Base-by-base conservation (phyloP, 2,797 vertebrate species). In the Fundulus diaphanus region DNA sequence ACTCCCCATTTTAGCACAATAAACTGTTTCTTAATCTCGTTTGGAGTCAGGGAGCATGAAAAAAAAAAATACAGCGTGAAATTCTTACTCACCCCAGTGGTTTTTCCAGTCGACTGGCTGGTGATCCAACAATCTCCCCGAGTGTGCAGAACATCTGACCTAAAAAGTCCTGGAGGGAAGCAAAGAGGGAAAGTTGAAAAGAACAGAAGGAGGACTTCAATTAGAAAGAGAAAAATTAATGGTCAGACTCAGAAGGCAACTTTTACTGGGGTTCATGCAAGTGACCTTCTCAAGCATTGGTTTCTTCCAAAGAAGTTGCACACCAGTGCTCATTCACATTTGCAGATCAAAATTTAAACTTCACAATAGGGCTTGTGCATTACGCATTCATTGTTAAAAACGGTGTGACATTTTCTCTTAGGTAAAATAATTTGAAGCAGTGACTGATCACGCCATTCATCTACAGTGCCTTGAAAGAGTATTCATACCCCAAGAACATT, bases 101-200 rank as follows among this genome's bases (percentile, higher is more conserved):
- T 89, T 99, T 99, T 93, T 99, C 97, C 90, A 99, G 93, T 79
- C 97, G 96, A 90, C 97, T 97, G 82, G 96, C 97, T 0, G 97
- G 94, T 1, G 98, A 98, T 82, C 98, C 97, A 79, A 99, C 97
- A 0, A 99, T 98, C 92, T 99, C 97, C 1, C 98, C 97, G 1
- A 99, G 95, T 46, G 98, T 99, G 82, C 97, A 99, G 93, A 98
- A 98, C 77, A 95, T 95, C 92, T 98, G 98, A 78, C 97, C 98
- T 88, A 99, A 94, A 88, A 99, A 99, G 92, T 99, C 98, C 98
- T 99, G 87, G 20, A 66, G 74, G 72, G 52, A 74, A 70, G 52
- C 67, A 44, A n/a, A 29, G 22, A 74, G 68, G 48, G 46, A 78
- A 70, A 5, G 24, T 56, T 73, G 18, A 72, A 51, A 66, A 12